Conservation (phyloP, 2,113 vertebrate species). For the Chionis minor region DNA sequence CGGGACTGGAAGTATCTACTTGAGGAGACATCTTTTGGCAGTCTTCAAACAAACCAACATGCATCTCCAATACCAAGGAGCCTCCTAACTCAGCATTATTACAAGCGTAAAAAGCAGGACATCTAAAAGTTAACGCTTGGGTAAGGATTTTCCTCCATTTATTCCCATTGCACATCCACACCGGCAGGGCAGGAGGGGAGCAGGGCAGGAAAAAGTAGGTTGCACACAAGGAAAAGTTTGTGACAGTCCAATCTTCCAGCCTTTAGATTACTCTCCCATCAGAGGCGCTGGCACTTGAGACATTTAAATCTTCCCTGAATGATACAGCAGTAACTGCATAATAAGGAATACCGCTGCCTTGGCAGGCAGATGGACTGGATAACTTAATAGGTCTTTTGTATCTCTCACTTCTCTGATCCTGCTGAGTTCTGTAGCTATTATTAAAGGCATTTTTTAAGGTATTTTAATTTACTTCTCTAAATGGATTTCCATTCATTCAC, state of each 20-base stretch:
- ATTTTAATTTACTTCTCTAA: conserved; percentile 68
- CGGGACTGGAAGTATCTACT: rapidly evolving
- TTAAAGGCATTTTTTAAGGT: conserved; percentile 69
- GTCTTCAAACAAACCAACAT: background rate
- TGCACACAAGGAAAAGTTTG: background rate
- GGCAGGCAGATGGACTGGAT: conserved; percentile 47
- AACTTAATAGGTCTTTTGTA: conserved; percentile 38
- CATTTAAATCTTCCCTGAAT: background rate
- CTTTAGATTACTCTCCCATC: background rate
- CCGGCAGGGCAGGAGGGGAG: rapidly evolving
- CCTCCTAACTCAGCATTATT: background rate
- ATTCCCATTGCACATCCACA: background rate
- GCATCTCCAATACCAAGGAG: background rate
- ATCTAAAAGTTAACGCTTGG: rapidly evolving
- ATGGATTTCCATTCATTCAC: conserved; percentile 56
- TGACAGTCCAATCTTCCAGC: background rate
- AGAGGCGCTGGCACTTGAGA: background rate
- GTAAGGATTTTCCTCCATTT: background rate
- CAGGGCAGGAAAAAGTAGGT: background rate
- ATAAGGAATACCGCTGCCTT: background rate
- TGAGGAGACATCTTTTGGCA: background rate
- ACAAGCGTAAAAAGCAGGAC: background rate
- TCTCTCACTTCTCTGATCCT: conserved; percentile 8
- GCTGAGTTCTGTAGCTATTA: conserved; percentile 33
- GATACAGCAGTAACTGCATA: background rate